Evolutionary conservation across 2,113 vertebrate genomes (phyloP), one percentile per base, ranked within the genome.

Genomic region (Falco punctatus): DNA sequence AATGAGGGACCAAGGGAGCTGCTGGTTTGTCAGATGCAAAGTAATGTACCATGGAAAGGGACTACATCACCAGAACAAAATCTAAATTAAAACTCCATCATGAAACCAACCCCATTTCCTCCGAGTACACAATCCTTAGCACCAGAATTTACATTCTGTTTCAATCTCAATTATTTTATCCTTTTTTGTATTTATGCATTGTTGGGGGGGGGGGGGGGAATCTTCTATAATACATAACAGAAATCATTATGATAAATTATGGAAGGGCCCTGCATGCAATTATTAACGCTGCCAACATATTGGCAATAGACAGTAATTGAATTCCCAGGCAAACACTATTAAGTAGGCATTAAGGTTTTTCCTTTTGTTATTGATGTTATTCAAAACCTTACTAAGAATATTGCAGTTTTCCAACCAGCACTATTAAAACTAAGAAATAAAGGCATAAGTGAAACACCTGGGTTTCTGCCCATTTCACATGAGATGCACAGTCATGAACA

Each of bases 161-260:
- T 94, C 79, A 58, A 89, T 79, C 96, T 97, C 97, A 96, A 92
- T 94, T 97, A 97, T 88, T 96, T 84, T 30, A 40, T 42, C 78
- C 80, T 65, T 85, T 35, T 61, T 35, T 16, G 55, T 70, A 80
- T 74, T 61, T 77, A 69, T 51, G 67, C 55, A 8, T 27, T 59
- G 75, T 59, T 35, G 82, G 77, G 81, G 58, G 65, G 77, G 82
- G 77, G 81, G 58, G 65, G 77, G 55, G 17, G 49, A 35, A 84
- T 84, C 69, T 18, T 93, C 96, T 71, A 27, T 62, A 94, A 82
- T 61, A 83, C 91, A 57, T 21, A 91, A 51, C 96, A 97, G 97
- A 86, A 59, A 86, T 90, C 93, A 87, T 94, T 92, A 96, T 83
- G 97, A 98, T 95, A 92, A 97, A 97, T 97, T 94, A 97, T 62